A percentile compares a stretch with the other conserved stretches of the same genome.
Conservation (phyloP, 1,140 invertebrate genomes). For the Coelopa frigida region DNA sequence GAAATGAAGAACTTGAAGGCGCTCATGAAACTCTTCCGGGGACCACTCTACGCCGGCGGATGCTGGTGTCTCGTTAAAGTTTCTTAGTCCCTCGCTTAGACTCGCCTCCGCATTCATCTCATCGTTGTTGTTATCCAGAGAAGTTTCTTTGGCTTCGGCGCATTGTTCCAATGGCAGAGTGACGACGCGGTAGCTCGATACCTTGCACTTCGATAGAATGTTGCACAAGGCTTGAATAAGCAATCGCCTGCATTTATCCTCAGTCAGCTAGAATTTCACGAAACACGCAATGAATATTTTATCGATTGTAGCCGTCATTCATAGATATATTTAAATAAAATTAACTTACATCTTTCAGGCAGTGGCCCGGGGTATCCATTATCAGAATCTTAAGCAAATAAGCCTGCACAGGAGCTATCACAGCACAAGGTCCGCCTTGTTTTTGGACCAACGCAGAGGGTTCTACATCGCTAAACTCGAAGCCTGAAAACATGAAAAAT, state of each 20-base stretch:
- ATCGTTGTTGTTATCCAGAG: conserved; percentile 6
- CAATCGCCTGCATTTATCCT: conserved; percentile 60
- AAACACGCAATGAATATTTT: not conserved
- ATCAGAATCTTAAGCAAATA: conserved; percentile 78
- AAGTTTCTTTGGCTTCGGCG: conserved; percentile 14
- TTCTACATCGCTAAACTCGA: conserved; percentile 79
- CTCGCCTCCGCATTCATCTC: conserved; percentile 9
- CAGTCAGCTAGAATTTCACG: conserved; percentile 45
- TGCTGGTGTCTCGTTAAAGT: too few species aligned
- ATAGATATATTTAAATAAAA: too few species aligned
- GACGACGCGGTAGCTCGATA: conserved; percentile 52
- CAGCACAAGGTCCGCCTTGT: conserved; percentile 88
- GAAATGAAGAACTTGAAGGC: conserved; percentile 51
- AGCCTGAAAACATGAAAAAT: conserved; percentile 52
- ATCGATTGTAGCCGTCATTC: too few species aligned
- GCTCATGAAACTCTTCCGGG: conserved; percentile 53
- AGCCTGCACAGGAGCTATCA: conserved; percentile 86
- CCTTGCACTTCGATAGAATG: conserved; percentile 55
- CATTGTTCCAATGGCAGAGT: conserved; percentile 19
- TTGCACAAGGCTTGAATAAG: conserved; percentile 68
- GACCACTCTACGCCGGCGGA: conserved; percentile 14
- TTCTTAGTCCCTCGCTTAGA: too few species aligned
- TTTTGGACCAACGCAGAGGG: conserved; percentile 83
- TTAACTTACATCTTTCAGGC: conserved; percentile 42
- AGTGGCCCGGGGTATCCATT: conserved; percentile 51